Conservation (phyloP, 2,888 invertebrate species). For the Pyrrhia umbra region DNA sequence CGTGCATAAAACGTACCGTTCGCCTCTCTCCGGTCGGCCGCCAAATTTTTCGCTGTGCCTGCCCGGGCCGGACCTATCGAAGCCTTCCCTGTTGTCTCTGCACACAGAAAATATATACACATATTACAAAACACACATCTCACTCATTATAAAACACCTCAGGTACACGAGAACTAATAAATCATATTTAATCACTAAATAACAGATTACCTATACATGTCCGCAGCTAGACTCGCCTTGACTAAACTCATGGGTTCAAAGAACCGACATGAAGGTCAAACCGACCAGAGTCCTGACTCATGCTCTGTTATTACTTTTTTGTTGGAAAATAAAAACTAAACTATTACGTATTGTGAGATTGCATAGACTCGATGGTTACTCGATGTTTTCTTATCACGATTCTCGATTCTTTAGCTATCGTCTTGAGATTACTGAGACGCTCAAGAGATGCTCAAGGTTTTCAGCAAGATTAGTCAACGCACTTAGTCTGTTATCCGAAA, state of each 20-base stretch:
- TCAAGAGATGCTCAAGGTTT: slow-evolving; percentile 8
- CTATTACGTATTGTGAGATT: slow-evolving; percentile 57
- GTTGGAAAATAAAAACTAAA: slow-evolving; percentile 72
- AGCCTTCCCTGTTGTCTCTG: slow-evolving; percentile 82
- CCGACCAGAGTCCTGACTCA: slow-evolving; percentile 77
- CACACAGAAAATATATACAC: slow-evolving; percentile 53
- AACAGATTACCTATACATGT: slow-evolving; percentile 79
- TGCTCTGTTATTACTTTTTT: slow-evolving; percentile 79
- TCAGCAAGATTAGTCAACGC: slow-evolving; percentile 5
- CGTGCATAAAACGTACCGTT: slow-evolving; percentile 67
- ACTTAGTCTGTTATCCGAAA: neutral
- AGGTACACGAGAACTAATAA: slow-evolving; percentile 43
- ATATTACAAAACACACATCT: slow-evolving; percentile 48
- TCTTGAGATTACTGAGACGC: slow-evolving; percentile 21
- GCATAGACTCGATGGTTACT: slow-evolving; percentile 48
- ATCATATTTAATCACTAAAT: slow-evolving; percentile 49
- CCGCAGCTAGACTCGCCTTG: slow-evolving; percentile 65
- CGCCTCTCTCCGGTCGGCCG: slow-evolving; percentile 74
- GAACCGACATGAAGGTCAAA: slow-evolving; percentile 82
- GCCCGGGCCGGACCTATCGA: slow-evolving; percentile 82
- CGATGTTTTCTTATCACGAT: slow-evolving; percentile 55
- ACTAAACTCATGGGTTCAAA: slow-evolving; percentile 77
- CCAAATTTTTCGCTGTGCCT: slow-evolving; percentile 83
- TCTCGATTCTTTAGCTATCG: slow-evolving; percentile 45
- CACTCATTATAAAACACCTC: slow-evolving; percentile 46